These are phyloP conservation scores for Halcyon chelicuti DNA, from an alignment of 2,797 vertebrate species.

Conservation along the genomic window DNA sequence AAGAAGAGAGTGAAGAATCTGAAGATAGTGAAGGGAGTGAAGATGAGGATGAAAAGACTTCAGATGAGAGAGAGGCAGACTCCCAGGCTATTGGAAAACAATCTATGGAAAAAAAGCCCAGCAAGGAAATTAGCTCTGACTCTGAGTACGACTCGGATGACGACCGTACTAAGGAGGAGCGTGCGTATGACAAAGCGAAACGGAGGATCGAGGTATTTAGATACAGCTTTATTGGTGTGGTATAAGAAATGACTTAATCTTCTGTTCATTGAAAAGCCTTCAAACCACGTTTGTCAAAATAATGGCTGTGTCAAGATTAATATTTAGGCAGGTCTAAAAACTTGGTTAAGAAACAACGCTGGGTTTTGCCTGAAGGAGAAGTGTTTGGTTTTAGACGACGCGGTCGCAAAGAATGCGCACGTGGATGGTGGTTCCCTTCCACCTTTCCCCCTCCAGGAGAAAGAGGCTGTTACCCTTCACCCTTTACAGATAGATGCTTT, in stretches of 20 bases:
- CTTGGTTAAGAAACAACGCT: not conserved
- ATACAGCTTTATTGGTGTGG: not conserved
- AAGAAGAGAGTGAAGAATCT: slow-evolving; percentile 85
- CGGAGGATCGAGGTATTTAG: slow-evolving; percentile 90
- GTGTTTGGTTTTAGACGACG: not conserved
- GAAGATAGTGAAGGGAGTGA: slow-evolving; percentile 85
- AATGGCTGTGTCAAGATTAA: not conserved
- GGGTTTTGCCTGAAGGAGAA: not conserved
- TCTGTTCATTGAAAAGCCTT: not conserved
- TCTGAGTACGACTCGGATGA: slow-evolving; percentile 88
- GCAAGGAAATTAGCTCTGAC: slow-evolving; percentile 86
- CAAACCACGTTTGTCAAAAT: not conserved
- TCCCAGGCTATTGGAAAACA: slow-evolving; percentile 66
- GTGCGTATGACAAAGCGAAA: slow-evolving; percentile 93
- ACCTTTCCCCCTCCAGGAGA: not conserved
- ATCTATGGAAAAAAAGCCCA: slow-evolving; percentile 73
- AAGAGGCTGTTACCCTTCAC: not conserved
- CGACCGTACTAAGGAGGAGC: slow-evolving; percentile 92
- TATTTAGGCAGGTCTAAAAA: not conserved
- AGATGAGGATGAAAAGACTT: slow-evolving; percentile 84
- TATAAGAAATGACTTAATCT: not conserved
- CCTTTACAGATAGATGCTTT: not conserved
- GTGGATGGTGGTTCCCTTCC: not conserved
- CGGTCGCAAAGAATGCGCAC: not conserved
- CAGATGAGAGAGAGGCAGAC: slow-evolving; percentile 74